Percentiles rank a stretch among this genome's conserved stretches.
These are phyloP conservation scores for Mylabris phalerata DNA, from an alignment of 1,140 invertebrate species.

Conservation along the genomic window DNA sequence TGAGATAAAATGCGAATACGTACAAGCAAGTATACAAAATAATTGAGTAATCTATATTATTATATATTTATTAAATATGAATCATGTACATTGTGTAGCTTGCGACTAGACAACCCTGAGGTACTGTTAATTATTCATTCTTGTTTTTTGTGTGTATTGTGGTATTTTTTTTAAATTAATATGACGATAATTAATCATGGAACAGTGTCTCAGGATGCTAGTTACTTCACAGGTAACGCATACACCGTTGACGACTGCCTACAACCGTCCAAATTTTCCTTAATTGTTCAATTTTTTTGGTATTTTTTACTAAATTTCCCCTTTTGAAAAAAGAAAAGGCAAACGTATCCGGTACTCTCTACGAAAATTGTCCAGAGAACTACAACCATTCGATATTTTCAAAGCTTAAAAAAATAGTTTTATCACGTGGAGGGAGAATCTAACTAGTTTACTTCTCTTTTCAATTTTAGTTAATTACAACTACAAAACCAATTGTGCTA, in stretches of 20 bases:
- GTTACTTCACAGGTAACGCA: conserved; percentile 30
- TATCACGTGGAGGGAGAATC: conserved; percentile 33
- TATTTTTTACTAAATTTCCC: conserved; percentile 21
- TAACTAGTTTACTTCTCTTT: conserved; percentile 17
- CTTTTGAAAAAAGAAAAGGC: background rate
- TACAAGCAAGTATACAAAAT: conserved; percentile 45
- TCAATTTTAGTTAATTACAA: conserved; percentile 6
- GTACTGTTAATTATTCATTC: background rate
- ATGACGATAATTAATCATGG: background rate
- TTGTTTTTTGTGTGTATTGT: background rate
- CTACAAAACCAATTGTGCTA: conserved; percentile 20
- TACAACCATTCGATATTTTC: conserved; percentile 3
- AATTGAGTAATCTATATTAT: conserved; percentile 37
- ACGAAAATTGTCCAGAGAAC: too few relatives aligned
- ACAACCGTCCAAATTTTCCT: conserved; percentile 13
- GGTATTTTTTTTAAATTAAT: background rate
- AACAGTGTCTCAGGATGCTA: conserved; percentile 13
- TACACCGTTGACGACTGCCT: conserved; percentile 30
- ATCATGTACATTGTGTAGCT: conserved; percentile 43
- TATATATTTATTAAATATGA: conserved; percentile 27
- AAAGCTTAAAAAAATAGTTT: conserved; percentile 34
- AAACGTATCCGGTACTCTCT: background rate
- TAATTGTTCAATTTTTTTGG: conserved; percentile 1
- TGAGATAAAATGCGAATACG: conserved; percentile 37
- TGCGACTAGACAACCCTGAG: conserved; percentile 29